phyloP scores from a whole-genome alignment of 2,113 vertebrate genomes.

The Lagopus leucura region DNA sequence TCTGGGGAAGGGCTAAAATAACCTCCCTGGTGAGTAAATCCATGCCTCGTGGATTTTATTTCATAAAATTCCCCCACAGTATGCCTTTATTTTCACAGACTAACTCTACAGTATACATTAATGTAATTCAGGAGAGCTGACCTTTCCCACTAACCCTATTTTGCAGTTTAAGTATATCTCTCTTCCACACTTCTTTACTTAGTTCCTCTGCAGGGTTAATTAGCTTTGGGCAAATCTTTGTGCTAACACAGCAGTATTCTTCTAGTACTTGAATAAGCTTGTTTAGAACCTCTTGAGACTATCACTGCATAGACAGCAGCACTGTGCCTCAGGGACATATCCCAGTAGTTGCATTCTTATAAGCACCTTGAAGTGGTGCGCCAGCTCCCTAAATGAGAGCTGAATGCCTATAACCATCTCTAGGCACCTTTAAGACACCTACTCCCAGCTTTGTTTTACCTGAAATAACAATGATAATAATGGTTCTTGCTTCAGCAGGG shows the following conservation, averaged over 20 bases:
- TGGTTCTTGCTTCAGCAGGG: not conserved
- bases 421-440: not conserved
- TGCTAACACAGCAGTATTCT: conserved; percentile 23
- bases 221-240: not conserved
- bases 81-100: not conserved
- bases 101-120: not conserved
- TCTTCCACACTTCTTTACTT: not conserved
- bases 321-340: not conserved
- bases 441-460: conserved; percentile 1
- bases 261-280: conserved; percentile 22
- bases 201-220: conserved; percentile 27
- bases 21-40: not conserved
- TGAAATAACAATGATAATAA: not conserved
- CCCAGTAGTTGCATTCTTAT: not conserved
- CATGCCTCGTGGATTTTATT: not conserved
- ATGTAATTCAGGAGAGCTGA: not conserved
- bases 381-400: not conserved
- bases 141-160: not conserved
- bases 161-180: not conserved
- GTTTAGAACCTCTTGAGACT: conserved; percentile 16
- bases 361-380: conserved; percentile 1
- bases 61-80: not conserved
- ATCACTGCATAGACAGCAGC: not conserved
- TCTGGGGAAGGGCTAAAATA: not conserved
- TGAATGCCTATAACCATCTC: not conserved